phyloP scores from a whole-genome alignment of 1,140 invertebrate species.

The Penaeus vannamei region DNA sequence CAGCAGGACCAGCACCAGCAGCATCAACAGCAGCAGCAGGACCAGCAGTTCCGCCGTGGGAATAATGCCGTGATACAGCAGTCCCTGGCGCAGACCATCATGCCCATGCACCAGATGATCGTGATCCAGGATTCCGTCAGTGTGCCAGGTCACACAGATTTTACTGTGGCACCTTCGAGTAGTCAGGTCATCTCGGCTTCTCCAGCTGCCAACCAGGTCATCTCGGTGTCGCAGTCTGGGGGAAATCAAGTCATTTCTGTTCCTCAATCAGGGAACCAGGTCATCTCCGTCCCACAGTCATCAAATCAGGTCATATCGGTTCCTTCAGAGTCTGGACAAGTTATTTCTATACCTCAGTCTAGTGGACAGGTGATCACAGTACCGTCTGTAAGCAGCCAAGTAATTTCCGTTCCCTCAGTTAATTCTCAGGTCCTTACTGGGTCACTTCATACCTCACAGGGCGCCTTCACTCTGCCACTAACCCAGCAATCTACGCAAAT shows the following conservation, averaged over 20 bases:
- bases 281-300: constrained; percentile 14
- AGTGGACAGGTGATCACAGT: too few relatives aligned
- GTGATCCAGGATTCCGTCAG: constrained; percentile 52
- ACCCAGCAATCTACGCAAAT: constrained; percentile 33
- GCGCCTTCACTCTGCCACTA: constrained; percentile 37
- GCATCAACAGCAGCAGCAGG: not conserved
- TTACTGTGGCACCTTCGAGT: constrained; percentile 31
- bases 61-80: constrained; percentile 32
- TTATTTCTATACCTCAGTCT: too few relatives aligned
- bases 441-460: constrained; percentile 26
- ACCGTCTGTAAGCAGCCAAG: too few relatives aligned
- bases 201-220: constrained; percentile 31
- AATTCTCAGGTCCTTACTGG: constrained; percentile 42
- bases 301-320: too few relatives aligned
- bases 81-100: constrained; percentile 35
- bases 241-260: constrained; percentile 47
- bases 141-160: constrained; percentile 42
- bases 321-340: too few relatives aligned
- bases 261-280: constrained; percentile 37
- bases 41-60: constrained; percentile 29
- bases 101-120: constrained; percentile 57
- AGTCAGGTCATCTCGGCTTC: constrained; percentile 47
- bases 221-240: constrained; percentile 45
- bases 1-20: not conserved
- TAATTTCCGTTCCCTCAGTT: too few relatives aligned